Evolutionary conservation across 2,888 invertebrate species (phyloP).

Genomic region (Ectobius pallidus): DNA sequence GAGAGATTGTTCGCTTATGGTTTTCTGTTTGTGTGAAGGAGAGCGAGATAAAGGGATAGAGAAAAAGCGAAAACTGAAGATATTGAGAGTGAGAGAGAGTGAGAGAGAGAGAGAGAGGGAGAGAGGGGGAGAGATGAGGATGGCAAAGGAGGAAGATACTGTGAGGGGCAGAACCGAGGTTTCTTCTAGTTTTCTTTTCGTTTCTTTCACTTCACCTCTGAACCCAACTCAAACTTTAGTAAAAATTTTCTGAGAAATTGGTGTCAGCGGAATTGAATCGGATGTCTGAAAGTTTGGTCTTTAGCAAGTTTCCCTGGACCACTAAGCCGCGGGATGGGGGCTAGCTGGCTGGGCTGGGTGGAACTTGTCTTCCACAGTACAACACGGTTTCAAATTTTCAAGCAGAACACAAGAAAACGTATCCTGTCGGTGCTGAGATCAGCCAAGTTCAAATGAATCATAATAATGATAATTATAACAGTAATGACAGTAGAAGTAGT

Average conservation of each 20-base stretch:
- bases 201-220: constrained; percentile 28
- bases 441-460: too few species aligned
- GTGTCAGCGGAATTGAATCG: constrained; percentile 35
- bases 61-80: too few species aligned
- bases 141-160: too few species aligned
- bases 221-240: constrained; percentile 32
- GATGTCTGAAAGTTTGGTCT: constrained; percentile 34
- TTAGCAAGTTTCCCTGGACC: constrained; percentile 29
- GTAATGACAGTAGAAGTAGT: neutral
- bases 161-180: neutral
- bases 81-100: too few species aligned
- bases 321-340: neutral
- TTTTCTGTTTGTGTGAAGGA: too few species aligned
- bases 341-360: too few species aligned
- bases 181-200: neutral
- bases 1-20: too few species aligned
- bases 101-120: too few species aligned
- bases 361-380: constrained; percentile 5
- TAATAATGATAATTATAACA: neutral
- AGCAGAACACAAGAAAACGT: neutral
- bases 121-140: neutral
- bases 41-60: too few species aligned
- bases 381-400: neutral
- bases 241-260: constrained; percentile 35
- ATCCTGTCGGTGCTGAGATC: too few species aligned